Base-by-base conservation (phyloP, 92 coral and sea anemone species). In the Blastomussa wellsi region DNA sequence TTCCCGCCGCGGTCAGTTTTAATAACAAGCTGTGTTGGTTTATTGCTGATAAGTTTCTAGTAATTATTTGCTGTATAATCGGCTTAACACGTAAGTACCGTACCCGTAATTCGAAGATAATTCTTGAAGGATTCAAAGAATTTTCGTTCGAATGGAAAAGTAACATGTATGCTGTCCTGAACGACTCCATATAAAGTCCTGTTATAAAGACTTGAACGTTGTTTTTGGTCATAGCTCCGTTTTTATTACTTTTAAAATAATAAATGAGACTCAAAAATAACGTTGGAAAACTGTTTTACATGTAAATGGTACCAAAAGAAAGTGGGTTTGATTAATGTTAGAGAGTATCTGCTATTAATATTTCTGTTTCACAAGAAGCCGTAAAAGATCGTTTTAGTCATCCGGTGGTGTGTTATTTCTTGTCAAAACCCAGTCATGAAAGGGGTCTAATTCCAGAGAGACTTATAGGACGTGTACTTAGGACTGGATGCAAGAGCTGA, bases 1-100 rank as follows among this genome's bases (percentile, higher is more conserved):
- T 80, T 62, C 75, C 74, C 62, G 66, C 41, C 37, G 75, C 47
- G 64, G 84, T 66, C 59, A 65, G 62, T 44, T 47, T 66, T 65
- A n/a, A 36, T 6, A 17, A 28, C 84, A 80, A 80, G 84, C 62
- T 80, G 84, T 67, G 48, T 44, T 47, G 42, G 60, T 7, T 48
- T 32, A 44, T 67, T 4, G 10, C 64, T 28, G 84, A 80, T 80
- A 80, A 80, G 14, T 80, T 22, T 10, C 55, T 32, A 20, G 41
- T 47, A 44, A 44, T 67, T 44, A 47, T 66, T 68, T 31, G 31
- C 29, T 41, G 12, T 5, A 14, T 67, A 80, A 80, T 80, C 84
- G 55, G 75, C 84, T 80, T 80, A 65, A 33, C 76, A 22, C 62
- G 10, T 66, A 80, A 80, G 19, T 67, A 66, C 57, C 75, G 62